A percentile compares a stretch with the other conserved stretches of the same genome.
Evolutionary conservation across 1,140 invertebrate genomes (phyloP).

Genomic region (Heliconius hewitsoni): DNA sequence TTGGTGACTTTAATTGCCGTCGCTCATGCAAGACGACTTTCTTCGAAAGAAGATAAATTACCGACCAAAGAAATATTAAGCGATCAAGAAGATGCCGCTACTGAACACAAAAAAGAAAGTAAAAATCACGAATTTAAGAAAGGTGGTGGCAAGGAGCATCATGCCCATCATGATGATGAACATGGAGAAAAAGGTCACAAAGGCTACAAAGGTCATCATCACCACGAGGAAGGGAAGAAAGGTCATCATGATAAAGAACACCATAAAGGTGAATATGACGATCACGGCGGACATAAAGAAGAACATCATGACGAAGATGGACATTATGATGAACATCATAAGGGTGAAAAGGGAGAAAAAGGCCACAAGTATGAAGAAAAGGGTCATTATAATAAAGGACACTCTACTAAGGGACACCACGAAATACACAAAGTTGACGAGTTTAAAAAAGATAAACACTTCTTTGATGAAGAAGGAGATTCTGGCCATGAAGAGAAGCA

Average conservation of each 20-base stretch:
- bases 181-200: conserved; percentile 85
- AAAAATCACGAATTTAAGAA: conserved; percentile 82
- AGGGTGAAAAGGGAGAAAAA: conserved; percentile 85
- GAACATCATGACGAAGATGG: conserved; percentile 87
- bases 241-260: conserved; percentile 88
- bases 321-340: conserved; percentile 87
- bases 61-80: conserved; percentile 36
- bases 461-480: conserved; percentile 89
- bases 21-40: conserved; percentile 54
- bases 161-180: conserved; percentile 74
- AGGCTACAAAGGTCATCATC: conserved; percentile 85
- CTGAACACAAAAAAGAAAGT: conserved; percentile 83
- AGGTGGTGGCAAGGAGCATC: conserved; percentile 80
- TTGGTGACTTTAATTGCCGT: conserved; percentile 52
- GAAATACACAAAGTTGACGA: conserved; percentile 89
- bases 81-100: conserved; percentile 78
- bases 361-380: conserved; percentile 83
- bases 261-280: conserved; percentile 86
- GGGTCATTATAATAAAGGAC: conserved; percentile 87
- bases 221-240: conserved; percentile 86
- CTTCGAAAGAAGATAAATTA: conserved; percentile 47
- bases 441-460: conserved; percentile 82
- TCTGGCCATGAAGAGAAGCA: conserved; percentile 86
- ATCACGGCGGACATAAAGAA: conserved; percentile 87
- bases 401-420: conserved; percentile 89